phyloP scores from a whole-genome alignment of 1,140 invertebrate genomes.

The Zophobas atratus region DNA sequence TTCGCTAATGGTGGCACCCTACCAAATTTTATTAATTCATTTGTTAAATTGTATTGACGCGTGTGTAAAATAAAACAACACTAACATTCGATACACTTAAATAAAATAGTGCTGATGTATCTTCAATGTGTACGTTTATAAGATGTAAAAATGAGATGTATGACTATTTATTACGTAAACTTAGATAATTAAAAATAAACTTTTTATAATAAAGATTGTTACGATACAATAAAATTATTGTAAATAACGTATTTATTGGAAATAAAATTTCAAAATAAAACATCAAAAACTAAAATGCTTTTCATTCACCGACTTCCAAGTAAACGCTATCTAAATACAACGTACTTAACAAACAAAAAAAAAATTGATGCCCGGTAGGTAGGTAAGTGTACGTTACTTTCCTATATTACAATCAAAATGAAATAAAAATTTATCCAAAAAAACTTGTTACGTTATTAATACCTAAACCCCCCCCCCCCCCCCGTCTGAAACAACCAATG shows the following conservation, averaged over 20 bases:
- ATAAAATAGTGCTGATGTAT: slow-evolving; percentile 33
- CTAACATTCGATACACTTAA: slow-evolving; percentile 38
- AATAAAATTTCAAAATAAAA: slow-evolving; percentile 44
- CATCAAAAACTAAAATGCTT: slow-evolving; percentile 5
- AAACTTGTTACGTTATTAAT: too few species aligned
- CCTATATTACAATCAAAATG: too few species aligned
- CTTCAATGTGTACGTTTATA: slow-evolving; percentile 37
- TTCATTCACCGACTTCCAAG: neutral
- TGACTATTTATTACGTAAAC: slow-evolving; percentile 44
- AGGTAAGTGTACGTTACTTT: too few species aligned
- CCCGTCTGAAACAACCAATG: too few species aligned
- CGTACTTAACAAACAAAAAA: neutral
- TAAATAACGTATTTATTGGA: slow-evolving; percentile 47
- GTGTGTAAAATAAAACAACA: slow-evolving; percentile 29
- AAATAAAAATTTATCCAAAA: too few species aligned
- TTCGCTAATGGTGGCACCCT: slow-evolving; percentile 21
- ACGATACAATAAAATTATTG: slow-evolving; percentile 47
- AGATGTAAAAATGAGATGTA: slow-evolving; percentile 43
- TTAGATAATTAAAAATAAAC: slow-evolving; percentile 46
- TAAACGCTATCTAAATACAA: neutral
- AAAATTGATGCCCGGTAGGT: too few species aligned
- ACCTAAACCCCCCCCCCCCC: too few species aligned
- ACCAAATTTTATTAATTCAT: slow-evolving; percentile 4
- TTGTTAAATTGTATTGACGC: slow-evolving; percentile 30
- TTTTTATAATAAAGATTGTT: slow-evolving; percentile 49